A percentile compares a stretch with the other conserved stretches of the same genome.
Evolutionary conservation across 2,113 vertebrate species (phyloP).

Genomic region (Mustelus asterias): DNA sequence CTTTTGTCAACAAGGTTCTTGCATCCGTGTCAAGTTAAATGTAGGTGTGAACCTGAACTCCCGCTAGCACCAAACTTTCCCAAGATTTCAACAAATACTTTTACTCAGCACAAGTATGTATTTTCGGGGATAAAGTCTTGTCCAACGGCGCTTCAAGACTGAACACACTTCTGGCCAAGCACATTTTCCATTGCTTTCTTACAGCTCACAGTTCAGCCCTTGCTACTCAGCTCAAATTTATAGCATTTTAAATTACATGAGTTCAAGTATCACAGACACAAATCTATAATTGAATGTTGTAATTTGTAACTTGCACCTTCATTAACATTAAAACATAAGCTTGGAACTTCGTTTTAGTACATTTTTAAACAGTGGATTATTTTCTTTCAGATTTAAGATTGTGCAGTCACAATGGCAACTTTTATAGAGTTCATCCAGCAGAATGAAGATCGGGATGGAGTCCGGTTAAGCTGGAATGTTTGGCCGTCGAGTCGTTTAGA

Average conservation of each 20-base stretch:
- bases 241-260: not conserved
- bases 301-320: not conserved
- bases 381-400: slow-evolving; percentile 50
- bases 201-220: not conserved
- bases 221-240: not conserved
- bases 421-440: slow-evolving; percentile 95
- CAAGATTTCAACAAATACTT: not conserved
- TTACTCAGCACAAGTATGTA: not conserved
- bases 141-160: not conserved
- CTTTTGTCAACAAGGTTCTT: not conserved
- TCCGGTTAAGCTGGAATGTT: slow-evolving; percentile 97
- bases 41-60: not conserved
- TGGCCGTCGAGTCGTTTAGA: slow-evolving; percentile 96
- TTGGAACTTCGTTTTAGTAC: not conserved
- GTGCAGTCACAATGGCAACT: slow-evolving; percentile 72
- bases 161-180: not conserved
- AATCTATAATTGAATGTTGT: not conserved
- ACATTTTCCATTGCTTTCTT: not conserved
- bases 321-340: not conserved
- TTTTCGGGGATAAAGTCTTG: not conserved
- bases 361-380: not conserved
- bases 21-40: not conserved
- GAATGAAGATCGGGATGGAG: slow-evolving; percentile 94
- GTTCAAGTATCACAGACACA: not conserved
- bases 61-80: not conserved